Conservation (phyloP, 2,888 invertebrate species). For the Lathronympha strigana region DNA sequence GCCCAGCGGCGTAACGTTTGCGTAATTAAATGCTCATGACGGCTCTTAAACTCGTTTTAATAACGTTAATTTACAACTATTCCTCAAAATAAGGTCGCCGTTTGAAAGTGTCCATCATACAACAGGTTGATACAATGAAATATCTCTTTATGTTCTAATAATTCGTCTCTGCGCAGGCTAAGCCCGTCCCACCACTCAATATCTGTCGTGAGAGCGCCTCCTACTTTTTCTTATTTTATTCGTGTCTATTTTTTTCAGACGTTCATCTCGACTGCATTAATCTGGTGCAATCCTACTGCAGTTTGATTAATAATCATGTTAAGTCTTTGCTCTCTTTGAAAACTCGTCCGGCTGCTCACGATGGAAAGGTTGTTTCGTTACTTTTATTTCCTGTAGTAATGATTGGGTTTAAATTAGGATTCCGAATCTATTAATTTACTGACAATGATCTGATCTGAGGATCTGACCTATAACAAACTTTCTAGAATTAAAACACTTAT, state of each 20-base stretch:
- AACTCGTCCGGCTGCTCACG: slow-evolving; percentile 10
- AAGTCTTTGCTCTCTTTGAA: slow-evolving; percentile 37
- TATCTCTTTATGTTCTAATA: slow-evolving; percentile 61
- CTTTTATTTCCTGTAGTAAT: neutral
- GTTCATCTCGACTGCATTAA: slow-evolving; percentile 78
- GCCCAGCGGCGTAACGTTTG: slow-evolving; percentile 84
- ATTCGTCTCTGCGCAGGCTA: slow-evolving; percentile 82
- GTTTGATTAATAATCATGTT: slow-evolving; percentile 77
- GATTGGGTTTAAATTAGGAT: neutral
- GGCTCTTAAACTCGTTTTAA: slow-evolving; percentile 80
- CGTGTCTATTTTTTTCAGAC: slow-evolving; percentile 71
- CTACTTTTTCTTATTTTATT: slow-evolving; percentile 83
- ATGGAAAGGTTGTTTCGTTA: slow-evolving; percentile 6
- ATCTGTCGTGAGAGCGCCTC: slow-evolving; percentile 82
- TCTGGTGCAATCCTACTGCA: slow-evolving; percentile 76
- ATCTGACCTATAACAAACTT: neutral
- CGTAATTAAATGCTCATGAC: slow-evolving; percentile 79
- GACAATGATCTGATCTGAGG: neutral
- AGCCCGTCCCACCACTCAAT: slow-evolving; percentile 84
- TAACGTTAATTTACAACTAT: slow-evolving; percentile 77
- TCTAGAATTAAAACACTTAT: neutral
- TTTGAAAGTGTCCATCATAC: slow-evolving; percentile 72
- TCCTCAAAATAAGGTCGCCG: slow-evolving; percentile 69
- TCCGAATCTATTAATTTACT: slow-evolving; percentile 1
- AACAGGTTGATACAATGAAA: slow-evolving; percentile 67